Base-by-base conservation (phyloP, 2,888 invertebrate species). In the Apamea crenata region DNA sequence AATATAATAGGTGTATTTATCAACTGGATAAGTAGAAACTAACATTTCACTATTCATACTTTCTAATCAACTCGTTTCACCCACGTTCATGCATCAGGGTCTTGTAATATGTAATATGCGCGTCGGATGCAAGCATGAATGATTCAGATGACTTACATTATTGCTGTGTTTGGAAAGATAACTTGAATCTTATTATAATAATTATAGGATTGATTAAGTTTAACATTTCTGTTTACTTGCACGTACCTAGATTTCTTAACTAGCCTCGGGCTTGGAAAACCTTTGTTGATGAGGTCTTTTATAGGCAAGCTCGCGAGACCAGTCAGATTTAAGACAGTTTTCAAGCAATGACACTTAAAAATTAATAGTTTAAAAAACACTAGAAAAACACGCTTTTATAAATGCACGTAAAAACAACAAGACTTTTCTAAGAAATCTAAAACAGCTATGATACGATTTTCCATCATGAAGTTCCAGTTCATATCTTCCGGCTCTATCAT, bases 301-400 rank as follows among this genome's bases (percentile, higher is more conserved):
- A 53, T 16, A 68, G 14, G 29, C 61, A 25, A 74, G 8, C 14
- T 68, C 36, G 53, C n/a, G 32, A 81, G 16, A 36, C 36, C n/a
- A n/a, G 21, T 16, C 61, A 68, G 75, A 80, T 81, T 63, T 63
- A 63, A 68, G 44, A 67, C 44, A 4, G n/a, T 75, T 44, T 74
- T 68, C 63, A 74, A 77, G 53, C 50, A 53, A 44, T 50, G 53
- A 75, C 8, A 14, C 50, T 53, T 25, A n/a, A 65, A 77, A 65
- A 44, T n/a, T n/a, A n/a, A n/a, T n/a, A n/a, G n/a, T n/a, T n/a
- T n/a, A n/a, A n/a, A n/a, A n/a, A n/a, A n/a, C n/a, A n/a, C n/a
- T n/a, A n/a, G n/a, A n/a, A n/a, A n/a, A n/a, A n/a, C n/a, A n/a
- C n/a, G n/a, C n/a, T n/a, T n/a, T n/a, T n/a, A n/a, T n/a, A n/a